These are phyloP conservation scores for Ploceus nigricollis DNA, from an alignment of 2,113 vertebrate genomes.

Conservation along the genomic window DNA sequence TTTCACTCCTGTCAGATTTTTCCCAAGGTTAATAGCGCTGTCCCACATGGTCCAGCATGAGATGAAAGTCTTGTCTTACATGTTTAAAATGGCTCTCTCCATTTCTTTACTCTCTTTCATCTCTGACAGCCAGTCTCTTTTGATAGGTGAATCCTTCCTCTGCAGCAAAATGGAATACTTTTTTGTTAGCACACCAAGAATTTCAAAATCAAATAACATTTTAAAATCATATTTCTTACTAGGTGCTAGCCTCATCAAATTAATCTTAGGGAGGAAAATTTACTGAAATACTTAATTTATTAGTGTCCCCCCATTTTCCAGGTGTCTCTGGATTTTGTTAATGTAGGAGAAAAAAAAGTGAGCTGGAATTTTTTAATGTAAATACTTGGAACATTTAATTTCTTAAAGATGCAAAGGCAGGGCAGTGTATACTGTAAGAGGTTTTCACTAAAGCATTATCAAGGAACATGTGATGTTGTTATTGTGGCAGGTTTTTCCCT, in stretches of 20 bases:
- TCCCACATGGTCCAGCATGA: slow-evolving; percentile 45
- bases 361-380: not conserved
- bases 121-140: slow-evolving; percentile 51
- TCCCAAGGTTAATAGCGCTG: slow-evolving; percentile 38
- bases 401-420: not conserved
- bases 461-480: slow-evolving; percentile 18
- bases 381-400: not conserved
- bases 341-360: not conserved
- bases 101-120: slow-evolving; percentile 57
- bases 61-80: slow-evolving; percentile 61
- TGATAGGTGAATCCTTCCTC: slow-evolving; percentile 27
- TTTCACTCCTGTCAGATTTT: slow-evolving; percentile 8
- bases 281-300: not conserved
- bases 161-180: not conserved
- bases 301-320: not conserved
- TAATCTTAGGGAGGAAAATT: not conserved
- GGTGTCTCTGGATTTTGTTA: not conserved
- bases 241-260: not conserved
- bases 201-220: not conserved
- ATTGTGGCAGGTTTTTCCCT: slow-evolving; percentile 40
- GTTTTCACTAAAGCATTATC: slow-evolving; percentile 2
- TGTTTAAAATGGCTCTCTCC: slow-evolving; percentile 53
- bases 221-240: not conserved
- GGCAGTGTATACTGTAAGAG: accelerated
- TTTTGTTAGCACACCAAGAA: slow-evolving; percentile 2